Conservation (phyloP, 2,888 invertebrate species). For the Anticlea derivata region DNA sequence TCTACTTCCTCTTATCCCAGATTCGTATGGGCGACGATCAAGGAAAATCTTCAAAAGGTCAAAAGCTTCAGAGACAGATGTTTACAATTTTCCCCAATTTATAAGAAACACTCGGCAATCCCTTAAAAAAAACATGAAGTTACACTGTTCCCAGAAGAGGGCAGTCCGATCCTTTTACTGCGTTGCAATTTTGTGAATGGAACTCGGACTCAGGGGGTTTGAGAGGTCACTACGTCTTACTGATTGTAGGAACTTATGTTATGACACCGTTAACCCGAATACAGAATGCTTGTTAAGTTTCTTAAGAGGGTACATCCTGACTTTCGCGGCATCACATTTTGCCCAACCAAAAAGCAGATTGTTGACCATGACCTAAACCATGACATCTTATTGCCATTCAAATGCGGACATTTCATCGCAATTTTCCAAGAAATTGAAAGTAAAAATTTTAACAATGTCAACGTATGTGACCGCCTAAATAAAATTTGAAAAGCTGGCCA, state of each 20-base stretch:
- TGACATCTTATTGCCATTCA: too few species aligned
- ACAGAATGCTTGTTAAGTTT: background rate
- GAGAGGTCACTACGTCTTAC: slow-evolving; percentile 48
- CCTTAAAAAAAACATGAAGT: slow-evolving; percentile 46
- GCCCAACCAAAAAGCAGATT: too few species aligned
- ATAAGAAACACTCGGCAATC: slow-evolving; percentile 38
- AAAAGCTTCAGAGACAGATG: slow-evolving; percentile 6
- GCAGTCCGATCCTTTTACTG: slow-evolving; percentile 47
- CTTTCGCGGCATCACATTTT: too few species aligned
- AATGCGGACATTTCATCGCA: too few species aligned
- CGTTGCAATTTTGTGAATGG: slow-evolving; percentile 70
- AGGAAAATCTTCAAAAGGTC: slow-evolving; percentile 8
- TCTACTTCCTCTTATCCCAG: background rate
- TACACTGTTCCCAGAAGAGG: slow-evolving; percentile 45
- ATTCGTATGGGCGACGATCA: background rate
- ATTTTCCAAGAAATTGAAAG: too few species aligned
- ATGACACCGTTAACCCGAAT: slow-evolving; percentile 64
- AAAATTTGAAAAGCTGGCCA: too few species aligned
- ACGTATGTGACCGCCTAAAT: too few species aligned
- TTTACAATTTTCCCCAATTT: slow-evolving; percentile 24
- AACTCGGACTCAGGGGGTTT: slow-evolving; percentile 43
- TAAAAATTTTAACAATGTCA: too few species aligned
- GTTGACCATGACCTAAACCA: too few species aligned
- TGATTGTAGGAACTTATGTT: slow-evolving; percentile 64
- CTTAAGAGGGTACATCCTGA: too few species aligned